Conservation (phyloP, 2,797 vertebrate genomes). For the Salmo trutta region DNA sequence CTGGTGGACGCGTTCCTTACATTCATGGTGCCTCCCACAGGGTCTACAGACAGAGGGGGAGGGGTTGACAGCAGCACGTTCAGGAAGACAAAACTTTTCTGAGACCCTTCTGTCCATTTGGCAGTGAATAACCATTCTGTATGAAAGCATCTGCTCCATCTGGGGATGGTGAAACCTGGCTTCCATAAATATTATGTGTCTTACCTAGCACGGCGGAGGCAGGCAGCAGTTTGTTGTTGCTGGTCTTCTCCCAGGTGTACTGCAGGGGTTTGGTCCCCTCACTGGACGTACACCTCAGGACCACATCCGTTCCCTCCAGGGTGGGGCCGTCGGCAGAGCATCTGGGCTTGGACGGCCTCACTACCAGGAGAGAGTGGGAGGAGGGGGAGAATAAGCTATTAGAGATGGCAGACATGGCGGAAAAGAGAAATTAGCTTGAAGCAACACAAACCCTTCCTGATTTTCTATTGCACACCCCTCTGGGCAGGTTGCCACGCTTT, state of each 20-base stretch:
- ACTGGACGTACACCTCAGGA: conserved; percentile 80
- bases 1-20: conserved; percentile 85
- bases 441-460: conserved; percentile 9
- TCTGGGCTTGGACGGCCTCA: conserved; percentile 85
- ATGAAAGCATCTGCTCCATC: background rate
- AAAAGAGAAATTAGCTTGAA: conserved; percentile 21
- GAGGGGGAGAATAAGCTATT: background rate
- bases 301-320: conserved; percentile 84
- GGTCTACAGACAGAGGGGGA: conserved; percentile 57
- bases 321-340: conserved; percentile 85
- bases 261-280: conserved; percentile 86
- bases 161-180: background rate
- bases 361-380: conserved; percentile 63
- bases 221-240: conserved; percentile 78
- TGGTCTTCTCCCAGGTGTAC: conserved; percentile 86
- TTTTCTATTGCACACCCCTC: conserved; percentile 18
- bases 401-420: conserved; percentile 15
- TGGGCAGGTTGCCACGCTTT: conserved; percentile 18
- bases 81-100: background rate
- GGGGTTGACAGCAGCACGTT: background rate
- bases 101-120: background rate
- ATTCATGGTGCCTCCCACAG: conserved; percentile 70
- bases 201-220: conserved; percentile 79
- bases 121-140: background rate
- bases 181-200: background rate